Conservation (phyloP, 2,113 vertebrate species). For the Bujurquina vittata region DNA sequence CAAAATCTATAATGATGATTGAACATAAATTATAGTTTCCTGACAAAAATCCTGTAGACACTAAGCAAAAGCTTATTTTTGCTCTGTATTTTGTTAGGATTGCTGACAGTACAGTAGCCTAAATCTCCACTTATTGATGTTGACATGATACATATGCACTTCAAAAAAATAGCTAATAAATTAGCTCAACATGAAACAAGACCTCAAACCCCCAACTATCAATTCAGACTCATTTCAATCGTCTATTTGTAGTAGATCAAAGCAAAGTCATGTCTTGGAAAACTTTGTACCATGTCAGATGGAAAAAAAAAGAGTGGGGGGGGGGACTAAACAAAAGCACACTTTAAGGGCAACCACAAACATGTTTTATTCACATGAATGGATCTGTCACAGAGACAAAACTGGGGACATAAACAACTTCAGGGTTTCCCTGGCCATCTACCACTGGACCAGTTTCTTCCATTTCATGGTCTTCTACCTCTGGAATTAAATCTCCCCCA, state of each 20-base stretch:
- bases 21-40: conserved; percentile 2
- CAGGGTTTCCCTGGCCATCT: conserved; percentile 50
- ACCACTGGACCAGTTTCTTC: conserved; percentile 53
- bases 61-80: not conserved
- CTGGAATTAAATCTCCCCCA: conserved; percentile 50
- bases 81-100: not conserved
- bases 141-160: conserved; percentile 41
- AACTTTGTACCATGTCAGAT: conserved; percentile 40
- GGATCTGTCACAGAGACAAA: conserved; percentile 65
- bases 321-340: conserved; percentile 50
- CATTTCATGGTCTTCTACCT: conserved; percentile 47
- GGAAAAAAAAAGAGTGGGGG: conserved; percentile 4
- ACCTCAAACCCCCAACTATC: conserved; percentile 60
- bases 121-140: conserved; percentile 20
- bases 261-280: conserved; percentile 27
- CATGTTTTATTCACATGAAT: conserved; percentile 78
- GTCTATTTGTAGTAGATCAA: conserved; percentile 34
- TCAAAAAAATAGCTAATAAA: conserved; percentile 39
- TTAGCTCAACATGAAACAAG: conserved; percentile 36
- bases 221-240: conserved; percentile 32
- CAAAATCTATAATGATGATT: not conserved
- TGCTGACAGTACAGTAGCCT: conserved; percentile 41
- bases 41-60: not conserved
- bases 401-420: conserved; percentile 58
- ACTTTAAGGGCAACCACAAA: conserved; percentile 62